These are phyloP conservation scores for Hirundichthys speculiger DNA, from an alignment of 2,113 vertebrate species.

Conservation along the genomic window DNA sequence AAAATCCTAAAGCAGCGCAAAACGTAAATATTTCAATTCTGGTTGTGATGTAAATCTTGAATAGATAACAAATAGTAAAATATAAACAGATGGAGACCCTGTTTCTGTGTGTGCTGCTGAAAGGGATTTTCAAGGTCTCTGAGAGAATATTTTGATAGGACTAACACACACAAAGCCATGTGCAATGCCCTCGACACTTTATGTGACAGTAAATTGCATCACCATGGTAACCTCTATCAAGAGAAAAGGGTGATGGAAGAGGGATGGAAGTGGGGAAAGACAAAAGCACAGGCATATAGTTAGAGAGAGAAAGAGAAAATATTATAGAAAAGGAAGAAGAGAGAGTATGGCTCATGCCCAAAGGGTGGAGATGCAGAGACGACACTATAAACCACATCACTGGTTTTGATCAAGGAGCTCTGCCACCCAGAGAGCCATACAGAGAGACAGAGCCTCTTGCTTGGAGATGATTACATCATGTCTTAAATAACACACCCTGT, in stretches of 20 bases:
- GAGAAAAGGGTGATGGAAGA: slow-evolving; percentile 56
- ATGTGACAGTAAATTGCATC: slow-evolving; percentile 73
- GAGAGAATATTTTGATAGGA: slow-evolving; percentile 54
- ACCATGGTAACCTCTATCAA: slow-evolving; percentile 78
- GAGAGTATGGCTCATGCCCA: slow-evolving; percentile 32
- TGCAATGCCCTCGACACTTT: slow-evolving; percentile 60
- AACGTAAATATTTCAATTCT: slow-evolving; percentile 35
- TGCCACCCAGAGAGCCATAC: slow-evolving; percentile 24
- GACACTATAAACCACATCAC: slow-evolving; percentile 37
- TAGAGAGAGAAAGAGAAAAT: slow-evolving; percentile 1
- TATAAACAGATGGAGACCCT: slow-evolving; percentile 45
- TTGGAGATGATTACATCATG: slow-evolving; percentile 15
- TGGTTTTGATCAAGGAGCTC: slow-evolving; percentile 49
- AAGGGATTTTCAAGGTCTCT: slow-evolving; percentile 62
- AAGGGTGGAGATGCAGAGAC: slow-evolving; percentile 30
- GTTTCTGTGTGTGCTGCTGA: slow-evolving; percentile 41
- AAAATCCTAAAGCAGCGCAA: slow-evolving; percentile 33
- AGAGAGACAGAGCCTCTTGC: neutral
- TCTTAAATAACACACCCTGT: slow-evolving; percentile 15
- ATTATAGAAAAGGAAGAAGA: slow-evolving; percentile 7
- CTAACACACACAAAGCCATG: slow-evolving; percentile 40
- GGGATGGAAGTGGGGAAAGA: slow-evolving; percentile 28
- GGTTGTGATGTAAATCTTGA: slow-evolving; percentile 42
- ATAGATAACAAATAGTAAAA: too few species aligned
- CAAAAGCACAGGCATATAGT: slow-evolving; percentile 7